Percentiles rank a stretch among this genome's conserved stretches.
Conservation (phyloP, 2,797 vertebrate genomes). For the Pygocentrus nattereri region DNA sequence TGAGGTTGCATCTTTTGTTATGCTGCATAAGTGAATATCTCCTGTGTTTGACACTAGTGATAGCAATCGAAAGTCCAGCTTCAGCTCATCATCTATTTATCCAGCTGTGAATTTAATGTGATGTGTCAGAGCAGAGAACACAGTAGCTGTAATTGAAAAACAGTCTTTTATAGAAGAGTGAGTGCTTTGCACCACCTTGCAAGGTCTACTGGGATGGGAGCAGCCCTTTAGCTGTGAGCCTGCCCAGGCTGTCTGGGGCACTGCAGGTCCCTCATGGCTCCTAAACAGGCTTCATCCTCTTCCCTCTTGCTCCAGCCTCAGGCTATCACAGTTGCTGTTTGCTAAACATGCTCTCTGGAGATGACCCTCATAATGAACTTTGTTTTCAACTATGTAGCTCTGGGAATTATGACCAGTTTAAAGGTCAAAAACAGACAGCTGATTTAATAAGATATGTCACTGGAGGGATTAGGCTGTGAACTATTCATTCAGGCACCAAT, state of each 20-base stretch:
- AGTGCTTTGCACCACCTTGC: slow-evolving; percentile 15
- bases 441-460: slow-evolving; percentile 9
- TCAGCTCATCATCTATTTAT: not conserved
- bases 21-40: too few relatives aligned
- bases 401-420: slow-evolving; percentile 33
- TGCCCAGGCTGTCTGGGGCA: slow-evolving; percentile 20
- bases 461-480: slow-evolving; percentile 19
- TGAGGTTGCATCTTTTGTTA: too few relatives aligned
- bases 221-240: not conserved
- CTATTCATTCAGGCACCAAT: not conserved
- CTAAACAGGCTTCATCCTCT: slow-evolving; percentile 49
- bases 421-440: slow-evolving; percentile 30
- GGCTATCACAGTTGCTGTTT: slow-evolving; percentile 55
- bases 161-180: slow-evolving; percentile 36
- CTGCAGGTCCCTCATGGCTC: slow-evolving; percentile 44
- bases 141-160: slow-evolving; percentile 53
- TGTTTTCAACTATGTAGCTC: slow-evolving; percentile 56
- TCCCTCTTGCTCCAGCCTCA: slow-evolving; percentile 40
- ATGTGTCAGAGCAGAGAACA: slow-evolving; percentile 45
- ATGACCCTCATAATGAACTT: slow-evolving; percentile 56
- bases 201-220: slow-evolving; percentile 20
- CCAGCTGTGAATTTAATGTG: not conserved
- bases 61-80: too few relatives aligned
- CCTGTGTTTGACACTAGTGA: too few relatives aligned
- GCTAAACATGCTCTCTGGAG: slow-evolving; percentile 55